phyloP scores from a whole-genome alignment of 2,113 vertebrate species.

The Eidolon helvum region DNA sequence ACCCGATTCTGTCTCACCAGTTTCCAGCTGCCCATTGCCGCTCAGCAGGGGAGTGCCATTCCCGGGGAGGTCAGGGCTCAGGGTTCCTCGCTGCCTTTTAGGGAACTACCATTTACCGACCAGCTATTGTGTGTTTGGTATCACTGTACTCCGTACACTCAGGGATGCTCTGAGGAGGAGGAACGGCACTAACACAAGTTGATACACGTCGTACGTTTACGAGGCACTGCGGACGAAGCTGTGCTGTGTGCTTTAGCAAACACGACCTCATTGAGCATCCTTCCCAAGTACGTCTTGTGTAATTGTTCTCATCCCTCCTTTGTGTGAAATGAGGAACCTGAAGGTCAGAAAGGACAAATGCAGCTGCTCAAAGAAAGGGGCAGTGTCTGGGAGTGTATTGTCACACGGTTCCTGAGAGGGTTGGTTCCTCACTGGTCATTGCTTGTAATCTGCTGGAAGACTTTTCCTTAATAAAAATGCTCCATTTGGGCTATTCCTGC shows the following conservation, averaged over 20 bases:
- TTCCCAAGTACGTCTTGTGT: neutral
- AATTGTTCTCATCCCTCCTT: neutral
- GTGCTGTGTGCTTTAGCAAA: neutral
- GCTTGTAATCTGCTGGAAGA: neutral
- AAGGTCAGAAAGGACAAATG: neutral
- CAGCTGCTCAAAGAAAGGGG: neutral
- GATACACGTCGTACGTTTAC: neutral
- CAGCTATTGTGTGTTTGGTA: no score
- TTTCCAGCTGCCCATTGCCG: neutral
- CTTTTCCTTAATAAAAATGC: neutral
- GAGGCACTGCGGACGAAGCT: neutral
- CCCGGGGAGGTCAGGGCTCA: neutral
- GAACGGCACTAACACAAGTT: neutral
- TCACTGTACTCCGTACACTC: neutral
- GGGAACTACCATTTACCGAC: neutral
- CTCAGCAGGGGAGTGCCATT: fast-evolving
- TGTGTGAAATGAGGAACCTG: neutral
- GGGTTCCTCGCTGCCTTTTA: neutral
- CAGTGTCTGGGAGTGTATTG: neutral
- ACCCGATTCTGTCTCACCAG: fast-evolving
- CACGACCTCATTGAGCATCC: neutral
- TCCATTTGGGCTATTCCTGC: neutral
- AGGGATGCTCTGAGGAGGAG: neutral
- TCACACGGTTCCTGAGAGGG: fast-evolving
- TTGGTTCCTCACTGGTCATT: neutral